Evolutionary conservation across 2,888 invertebrate genomes (phyloP).

Genomic region (Odontocolon sp.): DNA sequence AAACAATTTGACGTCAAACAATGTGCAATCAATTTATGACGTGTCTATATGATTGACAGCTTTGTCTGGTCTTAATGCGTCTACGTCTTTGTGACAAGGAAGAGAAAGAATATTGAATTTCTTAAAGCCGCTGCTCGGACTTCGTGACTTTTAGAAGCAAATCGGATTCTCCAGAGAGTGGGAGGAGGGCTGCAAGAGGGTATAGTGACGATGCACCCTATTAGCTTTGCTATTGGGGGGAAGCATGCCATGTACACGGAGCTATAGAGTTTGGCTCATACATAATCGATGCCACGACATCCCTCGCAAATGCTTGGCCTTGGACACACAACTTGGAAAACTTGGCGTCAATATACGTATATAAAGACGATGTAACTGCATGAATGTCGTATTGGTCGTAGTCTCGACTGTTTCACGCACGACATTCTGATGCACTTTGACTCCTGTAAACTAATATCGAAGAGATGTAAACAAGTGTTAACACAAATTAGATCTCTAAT

Average conservation of each 20-base stretch:
- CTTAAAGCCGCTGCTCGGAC: slow-evolving; percentile 13
- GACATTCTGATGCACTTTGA: slow-evolving; percentile 29
- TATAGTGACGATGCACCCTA: slow-evolving; percentile 45
- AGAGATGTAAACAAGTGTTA: neutral
- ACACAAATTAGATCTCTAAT: neutral
- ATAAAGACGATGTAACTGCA: neutral
- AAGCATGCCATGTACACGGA: slow-evolving; percentile 42
- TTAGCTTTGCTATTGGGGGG: slow-evolving; percentile 58
- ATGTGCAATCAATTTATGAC: no score
- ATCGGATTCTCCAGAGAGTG: slow-evolving; percentile 52
- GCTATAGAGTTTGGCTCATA: slow-evolving; percentile 70
- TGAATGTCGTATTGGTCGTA: no score
- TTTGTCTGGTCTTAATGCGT: neutral
- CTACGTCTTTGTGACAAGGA: neutral
- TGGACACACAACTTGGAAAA: slow-evolving; percentile 64
- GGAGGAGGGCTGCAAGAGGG: neutral
- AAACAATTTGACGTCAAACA: no score
- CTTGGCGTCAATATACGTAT: slow-evolving; percentile 56
- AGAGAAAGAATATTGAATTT: neutral
- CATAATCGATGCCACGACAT: slow-evolving; percentile 74
- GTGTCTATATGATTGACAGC: no score
- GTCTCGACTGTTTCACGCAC: no score
- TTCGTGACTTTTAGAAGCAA: slow-evolving; percentile 49
- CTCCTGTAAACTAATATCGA: neutral
- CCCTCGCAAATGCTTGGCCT: slow-evolving; percentile 66